Base-by-base conservation (phyloP, 2,888 invertebrate species). In the Heteromurus nitidus region DNA sequence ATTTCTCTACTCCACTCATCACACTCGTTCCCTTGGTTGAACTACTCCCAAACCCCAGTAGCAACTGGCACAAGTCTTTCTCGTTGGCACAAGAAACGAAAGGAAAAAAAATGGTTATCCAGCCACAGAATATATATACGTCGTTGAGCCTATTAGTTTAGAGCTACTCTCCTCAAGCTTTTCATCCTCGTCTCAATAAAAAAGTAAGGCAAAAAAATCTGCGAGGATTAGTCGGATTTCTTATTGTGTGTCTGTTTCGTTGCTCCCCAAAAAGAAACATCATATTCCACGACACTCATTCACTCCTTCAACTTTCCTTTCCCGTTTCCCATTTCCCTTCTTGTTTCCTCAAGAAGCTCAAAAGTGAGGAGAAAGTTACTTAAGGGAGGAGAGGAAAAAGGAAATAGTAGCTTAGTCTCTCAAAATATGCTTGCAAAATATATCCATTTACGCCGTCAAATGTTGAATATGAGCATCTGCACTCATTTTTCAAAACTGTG, bases 1-100 rank as follows among this genome's bases (percentile, higher is more conserved):
- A 82, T 75, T 82, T 82, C 70, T n/a, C n/a, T n/a, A n/a, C n/a
- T n/a, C n/a, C n/a, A n/a, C 82, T 70, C 53, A 80, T 70, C 60
- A 53, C 50, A 75, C n/a, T n/a, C n/a, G n/a, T n/a, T n/a, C n/a
- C n/a, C n/a, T n/a, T n/a, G n/a, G n/a, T n/a, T n/a, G n/a, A n/a
- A n/a, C n/a, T 36, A 62, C 53, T 31, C 70, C 20, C 30, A 60
- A 42, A 36, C 36, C 36, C 26, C 72, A 60, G 42, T 44, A 67
- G 47, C 67, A 67, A 67, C 50, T 64, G 64, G 22, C 64, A 64
- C 64, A 42, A 36, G 30, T 30, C 62, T 42, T 3, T 20, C 53
- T 53, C 53, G 9, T 36, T 36, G 36, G 20, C 3, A 3, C 53
- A 3, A 26, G 24, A 28, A 24, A 58, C 11, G 24, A 9, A 28